These are phyloP conservation scores for roundworm (Caenorhabditis elegans) DNA, from an alignment of 1,140 invertebrate species.

Conservation along the genomic window WBcel235 BX284606.5:15517001-15517500, in stretches of 20 bases:
- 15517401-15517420: slow-evolving; percentile 45
- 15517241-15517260: slow-evolving; percentile 44
- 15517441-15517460: slow-evolving; percentile 50
- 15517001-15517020: not conserved
- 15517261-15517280: slow-evolving; percentile 52
- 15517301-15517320: slow-evolving; percentile 47
- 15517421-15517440: slow-evolving; percentile 44
- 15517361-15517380: not conserved
- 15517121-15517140: not conserved
- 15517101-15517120: not conserved
- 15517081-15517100: slow-evolving; percentile 10
- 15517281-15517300: slow-evolving; percentile 47
- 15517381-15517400: slow-evolving; percentile 31
- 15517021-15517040: not conserved
- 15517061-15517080: not conserved
- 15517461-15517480: slow-evolving; percentile 24
- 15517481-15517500: slow-evolving; percentile 1
- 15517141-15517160: not conserved
- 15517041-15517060: not conserved
- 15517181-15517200: not conserved
- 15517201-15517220: too few relatives aligned
- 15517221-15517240: slow-evolving; percentile 43
- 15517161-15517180: not conserved
- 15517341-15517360: not conserved
- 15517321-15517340: not conserved